Percentiles rank a stretch among this genome's conserved stretches.
Conservation (phyloP, 2,797 vertebrate genomes). For the Platalea minor region DNA sequence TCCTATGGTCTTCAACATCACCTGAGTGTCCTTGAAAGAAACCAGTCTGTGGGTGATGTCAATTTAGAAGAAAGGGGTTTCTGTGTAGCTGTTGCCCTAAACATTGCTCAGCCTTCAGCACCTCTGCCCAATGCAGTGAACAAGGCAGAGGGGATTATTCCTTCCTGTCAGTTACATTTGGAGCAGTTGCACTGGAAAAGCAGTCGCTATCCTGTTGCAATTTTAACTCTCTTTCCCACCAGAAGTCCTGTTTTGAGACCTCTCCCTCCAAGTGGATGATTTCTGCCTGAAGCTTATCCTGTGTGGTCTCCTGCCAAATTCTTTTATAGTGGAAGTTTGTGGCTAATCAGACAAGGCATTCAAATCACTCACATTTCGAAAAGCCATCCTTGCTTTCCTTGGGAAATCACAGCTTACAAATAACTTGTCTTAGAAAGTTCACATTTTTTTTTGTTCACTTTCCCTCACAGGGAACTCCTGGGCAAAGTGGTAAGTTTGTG, state of each 20-base stretch:
- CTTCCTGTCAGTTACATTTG: neutral
- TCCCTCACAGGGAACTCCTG: neutral
- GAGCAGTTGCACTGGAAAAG: neutral
- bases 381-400: neutral
- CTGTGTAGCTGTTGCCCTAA: neutral
- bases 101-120: neutral
- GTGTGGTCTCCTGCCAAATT: neutral
- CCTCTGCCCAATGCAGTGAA: neutral
- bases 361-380: neutral
- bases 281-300: neutral
- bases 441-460: neutral
- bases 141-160: neutral
- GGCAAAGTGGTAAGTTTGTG: neutral
- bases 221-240: neutral
- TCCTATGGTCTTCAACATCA: neutral
- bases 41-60: neutral
- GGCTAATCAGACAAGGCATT: neutral
- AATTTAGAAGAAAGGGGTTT: neutral
- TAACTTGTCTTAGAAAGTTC: neutral
- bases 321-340: neutral
- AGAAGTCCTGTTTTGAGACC: neutral
- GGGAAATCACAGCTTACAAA: neutral
- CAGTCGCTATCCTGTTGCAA: neutral
- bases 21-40: neutral
- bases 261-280: neutral